These are phyloP conservation scores for Falcaria lacertinaria DNA, from an alignment of 2,888 invertebrate genomes.

Conservation along the genomic window DNA sequence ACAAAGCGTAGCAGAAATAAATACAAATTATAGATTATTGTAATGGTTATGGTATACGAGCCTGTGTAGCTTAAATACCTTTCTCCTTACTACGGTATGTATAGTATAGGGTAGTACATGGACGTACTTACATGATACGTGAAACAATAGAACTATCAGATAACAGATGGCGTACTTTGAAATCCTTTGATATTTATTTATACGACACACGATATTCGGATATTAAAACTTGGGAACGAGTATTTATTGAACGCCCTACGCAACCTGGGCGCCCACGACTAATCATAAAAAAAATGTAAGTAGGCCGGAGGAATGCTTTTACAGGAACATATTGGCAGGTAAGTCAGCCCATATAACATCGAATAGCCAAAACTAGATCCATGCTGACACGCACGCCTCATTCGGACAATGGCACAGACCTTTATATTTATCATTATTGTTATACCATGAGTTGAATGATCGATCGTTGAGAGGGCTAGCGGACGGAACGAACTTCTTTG, in stretches of 20 bases:
- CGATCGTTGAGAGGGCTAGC: slow-evolving; percentile 64
- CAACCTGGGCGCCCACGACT: slow-evolving; percentile 25
- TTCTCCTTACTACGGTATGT: no score
- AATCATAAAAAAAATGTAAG: slow-evolving; percentile 24
- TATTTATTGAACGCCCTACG: slow-evolving; percentile 14
- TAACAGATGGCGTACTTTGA: no score
- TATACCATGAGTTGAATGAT: slow-evolving; percentile 72
- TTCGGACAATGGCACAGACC: slow-evolving; percentile 64
- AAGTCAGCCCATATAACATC: slow-evolving; percentile 35
- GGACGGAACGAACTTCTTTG: slow-evolving; percentile 64
- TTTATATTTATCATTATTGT: slow-evolving; percentile 76
- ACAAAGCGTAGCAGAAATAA: no score
- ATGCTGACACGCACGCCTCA: slow-evolving; percentile 63
- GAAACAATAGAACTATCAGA: no score
- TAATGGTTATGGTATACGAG: no score
- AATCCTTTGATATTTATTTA: no score
- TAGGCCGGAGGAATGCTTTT: slow-evolving; percentile 15
- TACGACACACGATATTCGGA: slow-evolving; percentile 9
- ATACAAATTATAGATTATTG: no score
- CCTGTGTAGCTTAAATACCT: no score
- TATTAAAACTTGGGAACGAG: slow-evolving; percentile 23
- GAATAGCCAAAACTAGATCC: slow-evolving; percentile 52
- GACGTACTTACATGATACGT: no score
- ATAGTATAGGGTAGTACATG: no score
- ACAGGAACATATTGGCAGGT: slow-evolving; percentile 25